Conservation (phyloP, 1,140 invertebrate species). For the Centruroides sculpturatus region DNA sequence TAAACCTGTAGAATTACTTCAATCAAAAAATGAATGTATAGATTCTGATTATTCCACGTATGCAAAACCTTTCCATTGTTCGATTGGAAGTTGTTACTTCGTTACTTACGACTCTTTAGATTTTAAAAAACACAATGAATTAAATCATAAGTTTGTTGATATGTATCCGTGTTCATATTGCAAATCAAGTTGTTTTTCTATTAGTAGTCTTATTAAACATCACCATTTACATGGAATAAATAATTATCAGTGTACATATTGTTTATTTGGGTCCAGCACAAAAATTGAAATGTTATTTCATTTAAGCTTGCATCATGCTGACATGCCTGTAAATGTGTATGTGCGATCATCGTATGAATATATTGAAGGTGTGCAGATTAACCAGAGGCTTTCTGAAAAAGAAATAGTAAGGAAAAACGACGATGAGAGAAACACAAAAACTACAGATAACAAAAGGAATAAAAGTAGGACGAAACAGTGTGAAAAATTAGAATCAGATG, state of each 20-base stretch:
- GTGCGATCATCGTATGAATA: constrained; percentile 21
- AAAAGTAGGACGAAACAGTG: no score
- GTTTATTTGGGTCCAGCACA: constrained; percentile 30
- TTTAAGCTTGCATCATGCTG: constrained; percentile 31
- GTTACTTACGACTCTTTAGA: constrained; percentile 2
- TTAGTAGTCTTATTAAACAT: constrained; percentile 17
- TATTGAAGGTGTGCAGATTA: not conserved
- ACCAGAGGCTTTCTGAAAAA: not conserved
- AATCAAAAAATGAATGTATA: not conserved
- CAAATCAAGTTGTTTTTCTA: constrained; percentile 4
- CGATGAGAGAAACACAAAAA: no score
- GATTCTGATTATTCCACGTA: not conserved
- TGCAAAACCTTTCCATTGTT: constrained; percentile 6
- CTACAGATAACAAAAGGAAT: no score
- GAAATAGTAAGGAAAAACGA: no score
- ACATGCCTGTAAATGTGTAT: constrained; percentile 30
- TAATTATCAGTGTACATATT: constrained; percentile 38
- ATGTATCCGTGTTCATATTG: constrained; percentile 7
- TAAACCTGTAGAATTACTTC: not conserved
- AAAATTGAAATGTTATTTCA: constrained; percentile 31
- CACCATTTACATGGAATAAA: constrained; percentile 33
- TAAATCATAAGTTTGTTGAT: not conserved
- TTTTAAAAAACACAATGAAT: constrained; percentile 4
- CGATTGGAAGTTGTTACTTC: constrained; percentile 2
- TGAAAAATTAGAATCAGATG: no score